Evolutionary conservation across 2,797 vertebrate species (phyloP).

Genomic region (Borostomias antarcticus): DNA sequence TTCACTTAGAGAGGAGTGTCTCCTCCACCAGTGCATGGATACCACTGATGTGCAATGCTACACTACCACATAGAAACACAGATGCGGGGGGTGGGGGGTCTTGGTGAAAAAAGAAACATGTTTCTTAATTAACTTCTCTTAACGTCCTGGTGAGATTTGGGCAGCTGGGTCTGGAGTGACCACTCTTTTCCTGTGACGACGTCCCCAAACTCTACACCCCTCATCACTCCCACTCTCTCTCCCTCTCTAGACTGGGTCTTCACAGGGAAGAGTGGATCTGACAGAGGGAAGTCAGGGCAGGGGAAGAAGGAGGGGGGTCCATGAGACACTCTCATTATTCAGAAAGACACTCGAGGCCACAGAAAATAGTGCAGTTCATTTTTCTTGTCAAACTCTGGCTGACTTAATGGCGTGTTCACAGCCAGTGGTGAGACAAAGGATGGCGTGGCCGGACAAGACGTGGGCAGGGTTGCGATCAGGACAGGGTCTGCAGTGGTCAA

Average conservation of each 20-base stretch:
- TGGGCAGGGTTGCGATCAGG: conserved; percentile 45
- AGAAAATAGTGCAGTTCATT: conserved; percentile 77
- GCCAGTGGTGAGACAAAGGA: conserved; percentile 66
- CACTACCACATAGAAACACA: no score
- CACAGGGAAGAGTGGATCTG: conserved; percentile 60
- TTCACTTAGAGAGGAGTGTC: no score
- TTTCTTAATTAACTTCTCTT: background rate
- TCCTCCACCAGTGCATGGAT: no score
- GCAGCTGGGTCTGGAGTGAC: background rate
- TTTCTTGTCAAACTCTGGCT: conserved; percentile 79
- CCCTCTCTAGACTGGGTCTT: conserved; percentile 62
- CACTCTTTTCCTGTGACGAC: background rate
- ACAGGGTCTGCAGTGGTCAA: no score
- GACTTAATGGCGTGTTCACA: conserved; percentile 71
- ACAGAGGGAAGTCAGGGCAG: conserved; percentile 28
- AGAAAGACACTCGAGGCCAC: conserved; percentile 77
- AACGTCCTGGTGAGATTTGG: background rate
- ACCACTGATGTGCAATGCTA: no score
- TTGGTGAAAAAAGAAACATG: background rate
- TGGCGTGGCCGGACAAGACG: conserved; percentile 40
- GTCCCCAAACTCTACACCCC: background rate
- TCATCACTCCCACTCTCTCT: conserved; percentile 17
- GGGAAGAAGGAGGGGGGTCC: conserved; percentile 41
- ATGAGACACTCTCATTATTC: conserved; percentile 75
- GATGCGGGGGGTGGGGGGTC: no score